Percentiles rank a stretch among this genome's conserved stretches.
Conservation (phyloP, 2,888 invertebrate genomes). For the Hedychridium roseum region DNA sequence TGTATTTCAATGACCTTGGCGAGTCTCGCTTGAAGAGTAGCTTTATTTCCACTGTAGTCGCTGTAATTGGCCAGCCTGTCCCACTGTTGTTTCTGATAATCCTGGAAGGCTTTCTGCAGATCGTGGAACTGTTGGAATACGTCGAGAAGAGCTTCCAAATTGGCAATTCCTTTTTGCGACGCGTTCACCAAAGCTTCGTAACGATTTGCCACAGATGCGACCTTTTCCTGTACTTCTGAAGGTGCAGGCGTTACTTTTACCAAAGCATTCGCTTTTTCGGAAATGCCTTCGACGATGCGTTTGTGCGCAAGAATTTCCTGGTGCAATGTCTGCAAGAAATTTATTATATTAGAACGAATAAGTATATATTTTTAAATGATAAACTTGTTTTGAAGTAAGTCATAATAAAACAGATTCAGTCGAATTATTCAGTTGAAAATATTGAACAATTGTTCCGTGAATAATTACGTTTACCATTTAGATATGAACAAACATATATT, state of each 20-base stretch:
- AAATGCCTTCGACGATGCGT: conserved; percentile 87
- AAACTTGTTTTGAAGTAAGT: too few relatives aligned
- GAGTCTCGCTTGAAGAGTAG: conserved; percentile 82
- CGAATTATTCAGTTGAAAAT: too few relatives aligned
- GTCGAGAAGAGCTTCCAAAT: conserved; percentile 79
- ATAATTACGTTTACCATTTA: too few relatives aligned
- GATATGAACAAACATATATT: too few relatives aligned
- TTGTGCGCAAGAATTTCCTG: conserved; percentile 93
- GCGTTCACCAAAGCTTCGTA: conserved; percentile 77
- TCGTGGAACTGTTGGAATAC: conserved; percentile 88
- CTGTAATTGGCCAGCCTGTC: conserved; percentile 84
- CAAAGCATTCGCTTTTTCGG: conserved; percentile 83
- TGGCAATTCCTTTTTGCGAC: conserved; percentile 73
- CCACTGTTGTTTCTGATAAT: conserved; percentile 90
- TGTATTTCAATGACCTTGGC: conserved; percentile 82
- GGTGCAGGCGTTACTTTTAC: conserved; percentile 68
- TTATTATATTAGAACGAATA: conserved; percentile 10
- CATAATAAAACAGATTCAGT: too few relatives aligned
- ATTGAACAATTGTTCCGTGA: too few relatives aligned
- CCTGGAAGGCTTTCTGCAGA: conserved; percentile 85
- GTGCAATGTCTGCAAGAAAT: conserved; percentile 69
- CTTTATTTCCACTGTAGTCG: conserved; percentile 88
- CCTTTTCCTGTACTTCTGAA: conserved; percentile 72
- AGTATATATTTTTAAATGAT: too few relatives aligned
- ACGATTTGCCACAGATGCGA: conserved; percentile 77